Evolutionary conservation across 2,888 invertebrate species (phyloP).

Genomic region (Noctua fimbriata): DNA sequence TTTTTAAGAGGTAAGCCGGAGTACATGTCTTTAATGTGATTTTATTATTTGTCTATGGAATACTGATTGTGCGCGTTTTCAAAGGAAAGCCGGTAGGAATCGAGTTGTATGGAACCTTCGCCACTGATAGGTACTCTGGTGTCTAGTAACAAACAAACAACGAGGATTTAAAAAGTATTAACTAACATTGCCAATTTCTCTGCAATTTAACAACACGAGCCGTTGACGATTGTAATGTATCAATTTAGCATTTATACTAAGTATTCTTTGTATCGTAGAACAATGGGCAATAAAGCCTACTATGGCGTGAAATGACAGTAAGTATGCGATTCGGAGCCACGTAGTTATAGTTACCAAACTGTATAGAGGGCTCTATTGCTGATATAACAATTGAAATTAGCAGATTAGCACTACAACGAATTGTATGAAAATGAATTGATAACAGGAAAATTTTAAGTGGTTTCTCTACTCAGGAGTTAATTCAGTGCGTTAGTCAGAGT

Average conservation of each 20-base stretch:
- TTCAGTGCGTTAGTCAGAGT: neutral
- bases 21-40: no score
- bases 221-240: slow-evolving; percentile 69
- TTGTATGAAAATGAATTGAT: slow-evolving; percentile 22
- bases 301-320: slow-evolving; percentile 69
- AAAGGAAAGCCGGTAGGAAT: no score
- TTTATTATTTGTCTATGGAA: no score
- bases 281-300: slow-evolving; percentile 77
- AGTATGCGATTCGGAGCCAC: slow-evolving; percentile 68
- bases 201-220: slow-evolving; percentile 56
- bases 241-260: slow-evolving; percentile 74
- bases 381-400: slow-evolving; percentile 40
- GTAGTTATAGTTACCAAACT: slow-evolving; percentile 48
- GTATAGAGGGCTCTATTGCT: slow-evolving; percentile 42
- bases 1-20: no score
- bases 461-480: neutral
- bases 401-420: slow-evolving; percentile 21
- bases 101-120: no score
- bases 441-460: slow-evolving; percentile 9
- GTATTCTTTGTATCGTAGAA: slow-evolving; percentile 73
- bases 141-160: neutral
- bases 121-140: neutral
- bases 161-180: neutral
- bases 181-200: slow-evolving; percentile 40
- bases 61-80: no score